Base-by-base conservation (phyloP, 1,140 invertebrate species). In the Cheumatopsyche charites region DNA sequence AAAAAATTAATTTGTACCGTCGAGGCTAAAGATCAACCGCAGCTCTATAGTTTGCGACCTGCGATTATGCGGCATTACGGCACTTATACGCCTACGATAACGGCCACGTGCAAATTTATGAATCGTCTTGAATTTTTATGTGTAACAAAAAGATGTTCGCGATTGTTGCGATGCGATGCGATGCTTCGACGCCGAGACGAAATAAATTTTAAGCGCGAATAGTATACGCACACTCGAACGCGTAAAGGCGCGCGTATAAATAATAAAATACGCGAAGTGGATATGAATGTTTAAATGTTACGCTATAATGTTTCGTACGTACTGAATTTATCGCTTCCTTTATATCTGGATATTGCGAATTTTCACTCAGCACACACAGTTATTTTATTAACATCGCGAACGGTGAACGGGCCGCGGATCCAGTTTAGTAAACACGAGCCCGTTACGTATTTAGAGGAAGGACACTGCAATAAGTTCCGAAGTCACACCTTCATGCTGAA, bases 381-480 rank as follows among this genome's bases (percentile, higher is more conserved):
- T 36, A 36, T 36, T 36, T 36, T 36, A 36, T 36, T 36, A 36
- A 36, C 29, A 9, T 52, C 47, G 15, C 15, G 19, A 17, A 3
- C 12, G 12, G 12, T 47, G 13, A 47, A 47, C 15, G 13, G 47
- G 13, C 15, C 19, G 15, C 5, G 15, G 7, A 52, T 52, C 47
- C 45, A 17, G 47, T 17, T 52, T 17, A 2, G 4, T 17, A 9
- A 52, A 19, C 15, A 52, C 47, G 47, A 9, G 43, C 43, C 29
- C 29, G 9, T 36, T 36, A 36, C 29, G 29, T 36, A 36, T 9
- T n/a, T n/a, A n/a, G n/a, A n/a, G n/a, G 25, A 25, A 58, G 2
- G 55, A 23, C 55, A 58, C 21, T 23, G 55, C 55, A 58, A 58
- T 58, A 58, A 58, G 55, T 58, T 26, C 17, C 21, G 23, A 58